Evolutionary conservation across 2,113 vertebrate genomes (phyloP).

Genomic region (Ramphastos sulfuratus): DNA sequence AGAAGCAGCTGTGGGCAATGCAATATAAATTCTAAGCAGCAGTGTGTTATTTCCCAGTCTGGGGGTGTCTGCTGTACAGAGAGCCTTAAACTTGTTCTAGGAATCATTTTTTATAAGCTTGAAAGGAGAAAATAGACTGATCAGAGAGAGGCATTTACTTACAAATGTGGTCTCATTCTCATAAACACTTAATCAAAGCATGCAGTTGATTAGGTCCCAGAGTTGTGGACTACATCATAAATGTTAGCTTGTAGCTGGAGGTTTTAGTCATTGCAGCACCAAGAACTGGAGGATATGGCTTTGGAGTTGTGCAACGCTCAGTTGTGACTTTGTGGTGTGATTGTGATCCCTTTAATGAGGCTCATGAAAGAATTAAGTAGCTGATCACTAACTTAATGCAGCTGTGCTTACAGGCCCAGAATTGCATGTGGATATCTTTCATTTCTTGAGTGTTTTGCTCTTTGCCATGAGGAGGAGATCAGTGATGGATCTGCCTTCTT

Average conservation of each 20-base stretch:
- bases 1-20: background rate
- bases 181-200: background rate
- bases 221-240: background rate
- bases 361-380: background rate
- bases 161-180: background rate
- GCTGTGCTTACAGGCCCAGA: background rate
- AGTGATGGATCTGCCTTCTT: background rate
- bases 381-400: background rate
- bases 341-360: background rate
- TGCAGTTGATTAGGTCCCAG: background rate
- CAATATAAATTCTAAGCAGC: background rate
- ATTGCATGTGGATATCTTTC: background rate
- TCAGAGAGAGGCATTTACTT: background rate
- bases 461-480: background rate
- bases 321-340: background rate
- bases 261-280: background rate
- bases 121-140: background rate
- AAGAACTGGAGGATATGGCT: background rate
- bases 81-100: background rate
- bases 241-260: background rate
- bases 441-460: background rate
- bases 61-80: background rate
- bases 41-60: background rate
- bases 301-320: background rate
- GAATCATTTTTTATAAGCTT: background rate